Base-by-base conservation (phyloP, 1,140 invertebrate species). In the Cyrtorhinus lividipennis region DNA sequence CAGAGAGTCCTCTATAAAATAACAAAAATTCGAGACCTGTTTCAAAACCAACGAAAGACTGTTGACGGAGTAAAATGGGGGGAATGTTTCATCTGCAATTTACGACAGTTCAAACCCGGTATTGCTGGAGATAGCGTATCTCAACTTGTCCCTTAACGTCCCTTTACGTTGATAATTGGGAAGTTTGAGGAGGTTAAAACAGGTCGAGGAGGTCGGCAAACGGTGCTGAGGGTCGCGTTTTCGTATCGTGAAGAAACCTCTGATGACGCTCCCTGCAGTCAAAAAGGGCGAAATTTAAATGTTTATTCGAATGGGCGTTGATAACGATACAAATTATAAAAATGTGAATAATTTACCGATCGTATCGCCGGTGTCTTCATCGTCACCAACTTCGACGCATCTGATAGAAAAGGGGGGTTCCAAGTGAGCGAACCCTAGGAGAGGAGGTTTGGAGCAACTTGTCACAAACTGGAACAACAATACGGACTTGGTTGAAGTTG, bases 371-470 rank as follows among this genome's bases (percentile, higher is more conserved):
- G 90, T 95, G 71, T 99, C 96, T 79, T 98, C 94, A 72, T 99
- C 95, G 73, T 99, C 95, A 24, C 90, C 88, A 56, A 98, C 95
- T 82, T 99, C 95, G 2, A 99, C 94, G 77, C 96, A 99, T 64
- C 97, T 84, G 71, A 99, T 98, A 0, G 95, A 98, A 78, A 99
- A 99, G 13, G 94, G 93, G 2, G 97, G 97, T 72, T 99, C 95
- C 27, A 99, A 77, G 74, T 98, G 87, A 13, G 92, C 89, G 78
- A 99, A 99, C 1, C 97, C 97, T 13, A 99, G 77, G 12, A 99
- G 78, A 26, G 97, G 97, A 2, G 95, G 92, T 69, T 98, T 95
- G 0, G 94, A 99, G 75, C 96, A 99, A 71, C 93, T 97, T 15
- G 96, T 99, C 0, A 98, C 95, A 81, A 99, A 99, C 91, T 98